Percentiles rank a stretch among this genome's conserved stretches.
Conservation (phyloP, 2,113 vertebrate species). For the Formicarius rufipectus region DNA sequence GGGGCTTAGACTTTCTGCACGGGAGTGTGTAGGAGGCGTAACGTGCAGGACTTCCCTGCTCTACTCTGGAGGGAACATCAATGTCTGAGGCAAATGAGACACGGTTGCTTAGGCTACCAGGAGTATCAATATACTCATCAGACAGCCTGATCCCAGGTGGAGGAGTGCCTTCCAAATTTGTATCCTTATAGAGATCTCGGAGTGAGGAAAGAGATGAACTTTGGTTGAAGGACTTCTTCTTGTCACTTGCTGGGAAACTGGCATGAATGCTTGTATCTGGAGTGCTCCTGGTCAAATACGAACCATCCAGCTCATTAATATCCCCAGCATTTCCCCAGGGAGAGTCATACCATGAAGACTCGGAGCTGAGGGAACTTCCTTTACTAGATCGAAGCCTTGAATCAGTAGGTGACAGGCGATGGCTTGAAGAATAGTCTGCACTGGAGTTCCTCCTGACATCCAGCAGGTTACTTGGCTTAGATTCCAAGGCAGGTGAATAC, state of each 20-base stretch:
- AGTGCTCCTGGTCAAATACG: constrained; percentile 69
- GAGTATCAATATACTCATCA: constrained; percentile 69
- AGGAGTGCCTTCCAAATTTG: constrained; percentile 76
- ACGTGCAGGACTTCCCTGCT: constrained; percentile 73
- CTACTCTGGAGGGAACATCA: constrained; percentile 83
- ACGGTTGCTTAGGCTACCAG: constrained; percentile 71
- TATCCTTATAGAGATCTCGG: constrained; percentile 81
- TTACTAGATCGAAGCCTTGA: constrained; percentile 88
- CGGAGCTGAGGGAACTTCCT: constrained; percentile 91
- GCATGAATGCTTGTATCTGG: constrained; percentile 69
- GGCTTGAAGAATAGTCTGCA: constrained; percentile 63
- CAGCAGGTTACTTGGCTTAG: constrained; percentile 64
- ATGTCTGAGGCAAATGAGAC: constrained; percentile 87
- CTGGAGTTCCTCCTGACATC: constrained; percentile 67
- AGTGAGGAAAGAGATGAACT: constrained; percentile 83
- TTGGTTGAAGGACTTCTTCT: constrained; percentile 77
- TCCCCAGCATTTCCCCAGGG: constrained; percentile 87
- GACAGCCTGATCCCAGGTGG: constrained; percentile 75
- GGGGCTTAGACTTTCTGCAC: constrained; percentile 82
- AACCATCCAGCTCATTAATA: constrained; percentile 79
- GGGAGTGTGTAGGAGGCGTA: constrained; percentile 93
- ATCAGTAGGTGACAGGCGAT: constrained; percentile 68
- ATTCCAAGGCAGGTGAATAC: constrained; percentile 84
- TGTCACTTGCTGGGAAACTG: constrained; percentile 56
- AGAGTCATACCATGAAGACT: constrained; percentile 94